phyloP scores from a whole-genome alignment of 1,140 invertebrate genomes.

The Neelides sp. region DNA sequence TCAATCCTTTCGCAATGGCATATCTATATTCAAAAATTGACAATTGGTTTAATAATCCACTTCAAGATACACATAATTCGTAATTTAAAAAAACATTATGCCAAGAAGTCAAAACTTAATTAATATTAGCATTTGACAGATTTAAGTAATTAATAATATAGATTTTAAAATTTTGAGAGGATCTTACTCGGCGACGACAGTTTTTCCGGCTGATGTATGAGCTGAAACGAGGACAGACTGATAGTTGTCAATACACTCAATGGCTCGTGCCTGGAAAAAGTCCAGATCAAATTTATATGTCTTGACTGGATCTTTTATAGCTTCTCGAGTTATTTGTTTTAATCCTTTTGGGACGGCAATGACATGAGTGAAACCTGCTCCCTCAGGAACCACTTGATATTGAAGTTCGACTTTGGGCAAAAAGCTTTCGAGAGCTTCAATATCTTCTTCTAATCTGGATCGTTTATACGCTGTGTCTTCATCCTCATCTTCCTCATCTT shows the following conservation, averaged over 20 bases:
- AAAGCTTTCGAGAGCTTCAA: slow-evolving; percentile 42
- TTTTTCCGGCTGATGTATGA: slow-evolving; percentile 99
- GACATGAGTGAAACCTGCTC: slow-evolving; percentile 70
- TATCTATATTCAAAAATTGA: slow-evolving; percentile 41
- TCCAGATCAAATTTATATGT: slow-evolving; percentile 91
- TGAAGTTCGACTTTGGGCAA: slow-evolving; percentile 64
- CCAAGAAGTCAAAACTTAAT: not conserved
- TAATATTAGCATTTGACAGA: not conserved
- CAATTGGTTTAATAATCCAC: not conserved
- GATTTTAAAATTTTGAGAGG: slow-evolving; percentile 8
- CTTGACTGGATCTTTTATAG: slow-evolving; percentile 63
- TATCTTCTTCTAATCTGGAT: slow-evolving; percentile 12
- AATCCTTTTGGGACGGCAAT: slow-evolving; percentile 77
- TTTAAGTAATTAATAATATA: not conserved
- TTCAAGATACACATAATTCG: too few species aligned
- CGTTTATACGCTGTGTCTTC: not conserved
- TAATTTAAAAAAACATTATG: slow-evolving; percentile 5
- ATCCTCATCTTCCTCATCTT: not conserved
- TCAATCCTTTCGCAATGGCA: slow-evolving; percentile 55
- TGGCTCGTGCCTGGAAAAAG: slow-evolving; percentile 96
- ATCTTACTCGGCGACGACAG: slow-evolving; percentile 92
- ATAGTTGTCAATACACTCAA: slow-evolving; percentile 93
- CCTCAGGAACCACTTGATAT: slow-evolving; percentile 69
- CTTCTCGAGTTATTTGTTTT: slow-evolving; percentile 58
- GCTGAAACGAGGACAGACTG: slow-evolving; percentile 96